These are phyloP conservation scores for Chrosomus eos DNA, from an alignment of 2,797 vertebrate genomes.

Conservation along the genomic window DNA sequence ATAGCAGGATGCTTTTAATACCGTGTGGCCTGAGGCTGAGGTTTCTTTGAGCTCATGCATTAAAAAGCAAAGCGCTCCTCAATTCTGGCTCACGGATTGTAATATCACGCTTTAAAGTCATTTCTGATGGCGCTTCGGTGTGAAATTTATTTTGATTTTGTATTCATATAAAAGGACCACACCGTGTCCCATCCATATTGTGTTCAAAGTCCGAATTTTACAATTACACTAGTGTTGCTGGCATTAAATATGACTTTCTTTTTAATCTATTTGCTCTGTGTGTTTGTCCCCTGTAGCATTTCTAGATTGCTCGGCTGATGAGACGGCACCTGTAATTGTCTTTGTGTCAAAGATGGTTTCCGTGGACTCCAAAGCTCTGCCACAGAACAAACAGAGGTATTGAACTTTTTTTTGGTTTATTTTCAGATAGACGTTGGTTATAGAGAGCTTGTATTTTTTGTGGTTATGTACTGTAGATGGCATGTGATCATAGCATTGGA, in stretches of 20 bases:
- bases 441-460: background rate
- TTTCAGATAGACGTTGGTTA: background rate
- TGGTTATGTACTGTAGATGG: background rate
- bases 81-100: background rate
- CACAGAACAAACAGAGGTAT: constrained; percentile 91
- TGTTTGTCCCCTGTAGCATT: constrained; percentile 78
- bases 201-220: constrained; percentile 2
- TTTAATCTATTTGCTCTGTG: constrained; percentile 31
- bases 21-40: background rate
- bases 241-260: background rate
- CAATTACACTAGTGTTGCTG: background rate
- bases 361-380: constrained; percentile 86
- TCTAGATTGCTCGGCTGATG: constrained; percentile 87
- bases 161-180: constrained; percentile 28
- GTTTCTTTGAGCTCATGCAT: constrained; percentile 14
- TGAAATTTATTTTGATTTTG: constrained; percentile 18
- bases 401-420: constrained; percentile 40
- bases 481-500: background rate
- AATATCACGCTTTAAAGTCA: constrained; percentile 6
- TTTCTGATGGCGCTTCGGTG: background rate
- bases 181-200: background rate
- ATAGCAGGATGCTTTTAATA: constrained; percentile 17
- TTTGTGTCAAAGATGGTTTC: constrained; percentile 98
- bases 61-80: background rate
- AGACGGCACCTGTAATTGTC: constrained; percentile 85